Conservation (phyloP, 2,797 vertebrate genomes). For the Miichthys miiuy region DNA sequence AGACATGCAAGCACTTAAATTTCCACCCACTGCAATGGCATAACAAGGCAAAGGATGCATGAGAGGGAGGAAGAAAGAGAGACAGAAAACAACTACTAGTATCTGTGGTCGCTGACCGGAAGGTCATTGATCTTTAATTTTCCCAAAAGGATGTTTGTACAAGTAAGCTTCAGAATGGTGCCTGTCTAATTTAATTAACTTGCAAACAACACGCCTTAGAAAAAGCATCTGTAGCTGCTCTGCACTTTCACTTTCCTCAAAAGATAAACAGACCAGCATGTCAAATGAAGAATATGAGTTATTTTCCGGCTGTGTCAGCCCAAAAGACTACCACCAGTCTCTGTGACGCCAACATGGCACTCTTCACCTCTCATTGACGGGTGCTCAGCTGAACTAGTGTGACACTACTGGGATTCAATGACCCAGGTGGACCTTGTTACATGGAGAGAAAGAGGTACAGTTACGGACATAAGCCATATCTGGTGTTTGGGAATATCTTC, state of each 20-base stretch:
- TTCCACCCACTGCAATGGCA: conserved; percentile 52
- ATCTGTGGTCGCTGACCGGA: conserved; percentile 17
- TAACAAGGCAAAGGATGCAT: conserved; percentile 50
- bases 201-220: conserved; percentile 6
- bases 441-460: conserved; percentile 1
- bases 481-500: neutral
- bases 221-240: conserved; percentile 9
- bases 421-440: conserved; percentile 37
- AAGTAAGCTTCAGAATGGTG: conserved; percentile 20
- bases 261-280: conserved; percentile 28
- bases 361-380: conserved; percentile 29
- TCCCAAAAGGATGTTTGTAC: conserved; percentile 23
- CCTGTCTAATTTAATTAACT: conserved; percentile 46
- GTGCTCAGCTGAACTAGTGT: conserved; percentile 13
- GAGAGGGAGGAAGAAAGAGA: conserved; percentile 8
- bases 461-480: neutral
- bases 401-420: conserved; percentile 41
- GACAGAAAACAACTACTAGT: conserved; percentile 24
- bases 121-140: conserved; percentile 43
- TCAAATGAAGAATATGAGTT: conserved; percentile 41
- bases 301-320: conserved; percentile 28
- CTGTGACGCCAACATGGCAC: conserved; percentile 5
- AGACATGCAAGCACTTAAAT: conserved; percentile 65
- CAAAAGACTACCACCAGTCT: neutral
- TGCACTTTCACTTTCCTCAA: conserved; percentile 10